These are phyloP conservation scores for Platysternon megacephalum DNA, from an alignment of 2,113 vertebrate genomes.

Conservation along the genomic window DNA sequence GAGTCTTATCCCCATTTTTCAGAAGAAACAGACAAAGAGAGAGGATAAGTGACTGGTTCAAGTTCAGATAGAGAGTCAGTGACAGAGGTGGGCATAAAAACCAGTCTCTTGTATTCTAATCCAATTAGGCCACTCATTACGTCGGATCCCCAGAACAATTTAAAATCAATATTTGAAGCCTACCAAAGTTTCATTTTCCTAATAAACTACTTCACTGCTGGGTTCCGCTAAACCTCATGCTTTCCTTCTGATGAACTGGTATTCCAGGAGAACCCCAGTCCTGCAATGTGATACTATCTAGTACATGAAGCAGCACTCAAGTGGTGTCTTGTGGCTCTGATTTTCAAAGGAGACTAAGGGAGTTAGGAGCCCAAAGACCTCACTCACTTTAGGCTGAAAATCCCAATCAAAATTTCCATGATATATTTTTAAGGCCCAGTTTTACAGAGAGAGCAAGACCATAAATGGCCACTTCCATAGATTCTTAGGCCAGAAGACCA, in stretches of 20 bases:
- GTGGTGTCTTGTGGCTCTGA: not conserved
- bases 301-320: rapidly evolving
- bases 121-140: not conserved
- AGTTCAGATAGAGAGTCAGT: rapidly evolving
- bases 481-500: not conserved
- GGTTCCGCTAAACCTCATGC: not conserved
- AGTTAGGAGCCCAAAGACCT: not conserved
- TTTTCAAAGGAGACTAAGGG: not conserved
- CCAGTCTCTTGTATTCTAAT: not conserved
- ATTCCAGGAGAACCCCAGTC: not conserved
- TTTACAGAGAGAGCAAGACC: not conserved
- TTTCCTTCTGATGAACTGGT: constrained; percentile 27
- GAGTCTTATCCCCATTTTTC: not conserved
- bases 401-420: rapidly evolving
- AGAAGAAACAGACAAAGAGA: not conserved
- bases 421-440: rapidly evolving
- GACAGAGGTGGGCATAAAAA: not conserved
- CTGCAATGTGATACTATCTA: not conserved
- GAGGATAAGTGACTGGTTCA: not conserved
- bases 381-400: not conserved
- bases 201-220: not conserved
- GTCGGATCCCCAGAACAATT: not conserved
- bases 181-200: constrained; percentile 30
- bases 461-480: not conserved
- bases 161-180: not conserved